Evolutionary conservation across 2,113 vertebrate species (phyloP).

Genomic region (Atherinomorus stipes): DNA sequence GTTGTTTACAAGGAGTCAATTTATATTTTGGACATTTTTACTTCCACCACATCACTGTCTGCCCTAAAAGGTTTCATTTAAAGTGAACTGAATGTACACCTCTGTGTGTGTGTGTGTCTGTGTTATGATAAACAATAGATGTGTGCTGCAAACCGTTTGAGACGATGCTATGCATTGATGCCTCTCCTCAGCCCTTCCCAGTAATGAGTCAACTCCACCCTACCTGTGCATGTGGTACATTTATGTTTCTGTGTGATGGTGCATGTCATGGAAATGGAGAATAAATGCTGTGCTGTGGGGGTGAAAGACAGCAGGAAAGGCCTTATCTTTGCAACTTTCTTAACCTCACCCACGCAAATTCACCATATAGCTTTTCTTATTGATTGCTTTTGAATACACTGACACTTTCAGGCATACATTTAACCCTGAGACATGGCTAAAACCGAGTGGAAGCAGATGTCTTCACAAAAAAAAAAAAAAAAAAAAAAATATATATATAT

Average conservation of each 20-base stretch:
- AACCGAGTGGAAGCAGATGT: not conserved
- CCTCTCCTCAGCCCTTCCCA: slow-evolving; percentile 60
- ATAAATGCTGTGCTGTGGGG: slow-evolving; percentile 53
- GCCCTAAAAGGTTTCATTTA: slow-evolving; percentile 42
- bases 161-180: slow-evolving; percentile 53
- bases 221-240: slow-evolving; percentile 16
- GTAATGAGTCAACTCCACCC: slow-evolving; percentile 58
- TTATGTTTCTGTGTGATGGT: slow-evolving; percentile 31
- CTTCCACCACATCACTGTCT: slow-evolving; percentile 40
- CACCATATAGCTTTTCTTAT: not conserved
- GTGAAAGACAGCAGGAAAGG: slow-evolving; percentile 13
- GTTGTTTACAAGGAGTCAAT: slow-evolving; percentile 41
- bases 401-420: not conserved
- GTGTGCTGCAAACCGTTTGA: slow-evolving; percentile 35
- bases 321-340: slow-evolving; percentile 40
- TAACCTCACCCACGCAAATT: not conserved
- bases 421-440: not conserved
- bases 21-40: slow-evolving; percentile 46
- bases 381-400: slow-evolving; percentile 3
- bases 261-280: slow-evolving; percentile 62
- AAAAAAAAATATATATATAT: too few relatives aligned
- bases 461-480: not conserved
- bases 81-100: slow-evolving; percentile 21
- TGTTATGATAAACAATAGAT: not conserved
- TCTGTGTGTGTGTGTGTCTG: not conserved